These are phyloP conservation scores for Lymantria dispar DNA, from an alignment of 2,888 invertebrate species.

Conservation along the genomic window DNA sequence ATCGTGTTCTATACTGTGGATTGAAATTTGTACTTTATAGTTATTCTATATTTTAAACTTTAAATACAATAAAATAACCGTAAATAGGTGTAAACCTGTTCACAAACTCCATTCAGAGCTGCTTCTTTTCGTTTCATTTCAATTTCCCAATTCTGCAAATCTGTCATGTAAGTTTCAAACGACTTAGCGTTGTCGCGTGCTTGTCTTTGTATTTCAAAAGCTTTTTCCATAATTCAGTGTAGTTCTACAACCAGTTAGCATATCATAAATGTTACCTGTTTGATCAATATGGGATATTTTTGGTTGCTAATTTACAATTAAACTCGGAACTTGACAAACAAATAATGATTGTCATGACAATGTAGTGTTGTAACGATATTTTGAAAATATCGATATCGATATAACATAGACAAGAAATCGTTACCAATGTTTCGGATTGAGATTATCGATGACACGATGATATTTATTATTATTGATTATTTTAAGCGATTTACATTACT, in stretches of 20 bases:
- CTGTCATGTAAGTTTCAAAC: slow-evolving; percentile 86
- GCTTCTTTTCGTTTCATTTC: slow-evolving; percentile 89
- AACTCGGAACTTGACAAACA: slow-evolving; percentile 36
- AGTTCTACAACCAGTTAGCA: slow-evolving; percentile 22
- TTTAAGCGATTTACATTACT: too few species aligned
- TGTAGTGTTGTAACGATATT: not conserved
- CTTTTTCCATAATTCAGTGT: slow-evolving; percentile 77
- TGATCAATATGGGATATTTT: slow-evolving; percentile 49
- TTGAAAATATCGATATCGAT: too few species aligned
- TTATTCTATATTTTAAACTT: not conserved
- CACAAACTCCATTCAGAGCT: slow-evolving; percentile 73
- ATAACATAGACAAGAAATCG: too few species aligned
- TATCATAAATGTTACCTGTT: slow-evolving; percentile 50
- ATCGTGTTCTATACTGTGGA: not conserved
- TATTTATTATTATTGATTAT: too few species aligned
- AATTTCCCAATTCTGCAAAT: slow-evolving; percentile 87
- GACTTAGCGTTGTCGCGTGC: slow-evolving; percentile 87
- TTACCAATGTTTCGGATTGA: too few species aligned
- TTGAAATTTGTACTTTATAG: not conserved
- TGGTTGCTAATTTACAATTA: slow-evolving; percentile 31
- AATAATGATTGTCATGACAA: slow-evolving; percentile 36
- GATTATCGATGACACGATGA: too few species aligned
- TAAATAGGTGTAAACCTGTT: slow-evolving; percentile 68
- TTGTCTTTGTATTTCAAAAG: slow-evolving; percentile 86
- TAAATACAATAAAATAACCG: slow-evolving; percentile 28